Percentiles rank a stretch among this genome's conserved stretches.
These are phyloP conservation scores for Drosophila ustulata DNA, from an alignment of 2,888 invertebrate species.

Conservation along the genomic window DNA sequence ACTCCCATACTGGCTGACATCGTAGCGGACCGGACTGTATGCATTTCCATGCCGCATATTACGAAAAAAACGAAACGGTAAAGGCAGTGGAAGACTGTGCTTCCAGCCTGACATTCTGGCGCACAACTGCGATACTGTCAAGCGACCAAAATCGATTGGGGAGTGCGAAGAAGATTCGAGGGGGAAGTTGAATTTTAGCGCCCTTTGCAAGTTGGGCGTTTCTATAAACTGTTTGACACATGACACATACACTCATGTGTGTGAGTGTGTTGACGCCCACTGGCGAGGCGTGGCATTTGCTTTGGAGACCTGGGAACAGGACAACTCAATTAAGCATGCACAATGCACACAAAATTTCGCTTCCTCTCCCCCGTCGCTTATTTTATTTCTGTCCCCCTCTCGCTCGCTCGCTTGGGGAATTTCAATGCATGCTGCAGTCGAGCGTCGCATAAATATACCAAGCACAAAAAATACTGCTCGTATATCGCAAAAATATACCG, in stretches of 20 bases:
- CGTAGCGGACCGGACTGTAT: too few species aligned
- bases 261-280: constrained; percentile 27
- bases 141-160: too few species aligned
- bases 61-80: too few species aligned
- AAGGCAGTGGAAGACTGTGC: not conserved
- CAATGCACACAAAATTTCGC: constrained; percentile 76
- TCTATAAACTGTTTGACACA: constrained; percentile 71
- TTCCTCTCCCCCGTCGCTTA: constrained; percentile 4
- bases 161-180: not conserved
- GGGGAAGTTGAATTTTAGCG: constrained; percentile 15
- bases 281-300: constrained; percentile 26
- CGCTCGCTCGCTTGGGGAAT: constrained; percentile 40
- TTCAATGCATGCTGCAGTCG: constrained; percentile 64
- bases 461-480: constrained; percentile 4
- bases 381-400: not conserved
- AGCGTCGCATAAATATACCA: constrained; percentile 51
- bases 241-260: constrained; percentile 35
- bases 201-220: constrained; percentile 28
- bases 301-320: constrained; percentile 34
- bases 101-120: not conserved
- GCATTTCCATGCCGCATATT: too few species aligned
- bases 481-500: constrained; percentile 14
- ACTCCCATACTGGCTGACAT: too few species aligned
- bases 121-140: too few species aligned
- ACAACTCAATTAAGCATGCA: constrained; percentile 79